phyloP scores from a whole-genome alignment of 2,888 invertebrate species.

The Petrolisthes cinctipes region DNA sequence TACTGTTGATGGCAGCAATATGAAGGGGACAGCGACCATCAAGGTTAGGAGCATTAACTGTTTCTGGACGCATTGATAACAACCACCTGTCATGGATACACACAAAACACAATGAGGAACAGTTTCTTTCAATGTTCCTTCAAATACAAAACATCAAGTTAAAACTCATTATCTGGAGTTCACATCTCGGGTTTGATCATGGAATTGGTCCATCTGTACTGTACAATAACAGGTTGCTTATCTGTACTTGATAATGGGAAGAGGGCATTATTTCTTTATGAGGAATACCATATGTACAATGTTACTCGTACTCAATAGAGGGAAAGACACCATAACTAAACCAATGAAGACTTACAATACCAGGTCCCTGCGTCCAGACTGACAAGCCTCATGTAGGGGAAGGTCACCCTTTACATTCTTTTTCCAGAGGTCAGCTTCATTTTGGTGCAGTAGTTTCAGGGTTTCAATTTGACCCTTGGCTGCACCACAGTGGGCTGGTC shows the following conservation, averaged over 20 bases:
- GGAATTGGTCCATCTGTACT: too few relatives aligned
- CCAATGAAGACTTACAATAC: constrained; percentile 72
- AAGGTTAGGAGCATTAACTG: constrained; percentile 88
- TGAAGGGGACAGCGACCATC: constrained; percentile 94
- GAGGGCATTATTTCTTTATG: too few relatives aligned
- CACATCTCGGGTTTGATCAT: too few relatives aligned
- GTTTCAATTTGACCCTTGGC: constrained; percentile 95
- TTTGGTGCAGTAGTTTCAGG: constrained; percentile 80
- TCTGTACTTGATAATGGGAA: too few relatives aligned
- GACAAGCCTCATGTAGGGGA: constrained; percentile 95
- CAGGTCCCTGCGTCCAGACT: constrained; percentile 88
- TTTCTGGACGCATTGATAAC: constrained; percentile 83
- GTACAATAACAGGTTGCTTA: too few relatives aligned
- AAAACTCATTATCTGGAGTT: too few relatives aligned
- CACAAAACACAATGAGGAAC: background rate
- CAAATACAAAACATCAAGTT: background rate
- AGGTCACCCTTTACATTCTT: constrained; percentile 94
- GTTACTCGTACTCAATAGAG: background rate
- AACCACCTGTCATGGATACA: constrained; percentile 77
- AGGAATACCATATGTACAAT: too few relatives aligned
- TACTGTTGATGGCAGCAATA: constrained; percentile 92
- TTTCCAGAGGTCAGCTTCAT: constrained; percentile 91
- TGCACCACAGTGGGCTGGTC: constrained; percentile 93
- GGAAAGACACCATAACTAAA: background rate
- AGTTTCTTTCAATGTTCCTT: background rate